A percentile compares a stretch with the other conserved stretches of the same genome.
phyloP scores from a whole-genome alignment of 2,113 vertebrate species.

The Nothobranchius furzeri region DNA sequence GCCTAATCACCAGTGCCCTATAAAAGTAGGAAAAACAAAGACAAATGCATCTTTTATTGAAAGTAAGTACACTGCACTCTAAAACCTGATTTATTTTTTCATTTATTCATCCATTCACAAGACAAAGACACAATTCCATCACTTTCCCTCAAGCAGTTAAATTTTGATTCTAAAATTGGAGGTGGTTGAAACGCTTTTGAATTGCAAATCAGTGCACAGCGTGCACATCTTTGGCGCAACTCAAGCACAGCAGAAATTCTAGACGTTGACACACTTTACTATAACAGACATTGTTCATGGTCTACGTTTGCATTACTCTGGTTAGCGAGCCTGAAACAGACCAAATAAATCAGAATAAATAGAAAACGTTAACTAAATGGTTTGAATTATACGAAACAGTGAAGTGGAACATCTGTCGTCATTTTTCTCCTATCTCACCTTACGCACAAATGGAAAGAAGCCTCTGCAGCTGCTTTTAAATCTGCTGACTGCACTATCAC shows the following conservation, averaged over 20 bases:
- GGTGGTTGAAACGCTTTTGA: slow-evolving; percentile 38
- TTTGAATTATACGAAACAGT: slow-evolving; percentile 1
- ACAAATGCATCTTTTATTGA: not conserved
- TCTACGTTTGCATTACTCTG: slow-evolving; percentile 15
- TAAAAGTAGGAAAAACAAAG: not conserved
- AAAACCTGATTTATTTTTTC: not conserved
- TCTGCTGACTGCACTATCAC: slow-evolving; percentile 68
- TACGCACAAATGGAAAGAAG: slow-evolving; percentile 17
- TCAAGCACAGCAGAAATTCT: slow-evolving; percentile 17
- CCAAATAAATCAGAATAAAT: slow-evolving; percentile 40
- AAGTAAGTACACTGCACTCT: not conserved
- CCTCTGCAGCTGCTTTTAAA: slow-evolving; percentile 40
- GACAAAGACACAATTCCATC: not conserved
- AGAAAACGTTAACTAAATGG: slow-evolving; percentile 21
- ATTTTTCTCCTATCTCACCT: slow-evolving; percentile 15
- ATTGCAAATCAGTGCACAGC: slow-evolving; percentile 44
- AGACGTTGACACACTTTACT: slow-evolving; percentile 30
- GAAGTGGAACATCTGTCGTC: not conserved
- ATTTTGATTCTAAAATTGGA: slow-evolving; percentile 13
- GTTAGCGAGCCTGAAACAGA: slow-evolving; percentile 20
- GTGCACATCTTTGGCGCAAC: slow-evolving; percentile 13
- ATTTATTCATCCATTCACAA: slow-evolving; percentile 1
- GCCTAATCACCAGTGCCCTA: not conserved
- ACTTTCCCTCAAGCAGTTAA: slow-evolving; percentile 1
- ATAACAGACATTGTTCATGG: slow-evolving; percentile 25